Evolutionary conservation across 2,113 vertebrate genomes (phyloP).

Genomic region (Tursiops truncatus): DNA sequence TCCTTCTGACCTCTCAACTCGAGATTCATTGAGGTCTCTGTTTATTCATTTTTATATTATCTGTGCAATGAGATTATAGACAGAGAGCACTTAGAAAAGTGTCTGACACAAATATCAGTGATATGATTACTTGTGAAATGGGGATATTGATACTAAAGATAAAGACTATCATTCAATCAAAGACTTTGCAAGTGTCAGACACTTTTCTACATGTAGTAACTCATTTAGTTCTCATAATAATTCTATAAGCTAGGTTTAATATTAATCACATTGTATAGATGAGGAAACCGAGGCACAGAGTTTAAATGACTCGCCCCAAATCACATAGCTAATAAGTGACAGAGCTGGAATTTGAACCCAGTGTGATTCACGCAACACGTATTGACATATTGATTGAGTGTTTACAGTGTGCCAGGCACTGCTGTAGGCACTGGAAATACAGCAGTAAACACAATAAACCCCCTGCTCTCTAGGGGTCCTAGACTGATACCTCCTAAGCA

Average conservation of each 20-base stretch:
- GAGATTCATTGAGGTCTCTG: not conserved
- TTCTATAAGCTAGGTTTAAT: not conserved
- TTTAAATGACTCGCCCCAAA: not conserved
- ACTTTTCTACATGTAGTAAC: not conserved
- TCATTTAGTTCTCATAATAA: not conserved
- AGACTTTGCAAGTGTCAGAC: not conserved
- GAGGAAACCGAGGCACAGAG: not conserved
- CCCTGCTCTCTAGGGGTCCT: not conserved
- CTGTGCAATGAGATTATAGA: not conserved
- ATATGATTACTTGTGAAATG: not conserved
- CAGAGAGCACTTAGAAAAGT: not conserved
- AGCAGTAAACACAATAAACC: not conserved
- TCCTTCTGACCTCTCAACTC: not conserved
- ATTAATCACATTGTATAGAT: not conserved
- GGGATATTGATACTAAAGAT: not conserved
- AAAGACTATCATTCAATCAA: not conserved
- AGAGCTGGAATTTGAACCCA: not conserved
- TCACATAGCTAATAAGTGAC: not conserved
- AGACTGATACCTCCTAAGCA: not conserved
- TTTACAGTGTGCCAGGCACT: not conserved
- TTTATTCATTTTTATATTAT: not conserved
- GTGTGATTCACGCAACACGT: not conserved
- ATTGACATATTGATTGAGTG: not conserved
- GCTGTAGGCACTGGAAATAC: not conserved
- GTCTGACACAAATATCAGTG: not conserved